Evolutionary conservation across 2,113 vertebrate species (phyloP), one percentile per base, ranked within the genome.

Genomic region (Grammomys surdaster): DNA sequence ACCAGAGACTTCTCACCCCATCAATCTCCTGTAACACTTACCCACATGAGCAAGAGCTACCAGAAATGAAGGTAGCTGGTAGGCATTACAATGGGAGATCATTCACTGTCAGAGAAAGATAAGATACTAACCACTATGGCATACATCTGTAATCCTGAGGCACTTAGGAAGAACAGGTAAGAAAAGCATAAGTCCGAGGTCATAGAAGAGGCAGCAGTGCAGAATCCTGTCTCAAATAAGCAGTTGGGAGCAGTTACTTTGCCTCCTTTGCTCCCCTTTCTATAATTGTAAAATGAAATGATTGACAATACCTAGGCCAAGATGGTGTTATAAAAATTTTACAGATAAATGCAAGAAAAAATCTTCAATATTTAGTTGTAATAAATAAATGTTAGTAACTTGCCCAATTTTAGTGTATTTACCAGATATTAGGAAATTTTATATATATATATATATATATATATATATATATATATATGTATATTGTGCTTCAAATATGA

Each of bases 61-160:
- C 24, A 22, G 10, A 60, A 58, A 43, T 84, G 63, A 95, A 76
- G 46, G 91, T 58, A 94, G 31, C 78, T 93, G 63, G 78, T 17
- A 72, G 56, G 31, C 40, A 17, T 63, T 40, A 51, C 28, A 65
- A 93, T 90, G 73, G 54, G 14, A 67, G 75, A 72, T 20, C 65
- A 92, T 80, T 77, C 88, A 78, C n/a, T 56, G 43, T 72, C 58
- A 87, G 36, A 65, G 77, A 72, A 92, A 82, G 24, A 69, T n/a
- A 90, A 84, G 60, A 46, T 33, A 31, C 43, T 13, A 36, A 36
- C 12, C 31, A 10, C 24, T 5, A 5, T 9, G 51, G 16, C 46
- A 86, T 28, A 46, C 26, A 33, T 9, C 63, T 88, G 11, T 70
- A 88, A 69, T 72, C 46, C 46, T 11, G 14, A 54, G 33, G 69